phyloP scores from a whole-genome alignment of 2,113 vertebrate genomes.

The Microtus oregoni region DNA sequence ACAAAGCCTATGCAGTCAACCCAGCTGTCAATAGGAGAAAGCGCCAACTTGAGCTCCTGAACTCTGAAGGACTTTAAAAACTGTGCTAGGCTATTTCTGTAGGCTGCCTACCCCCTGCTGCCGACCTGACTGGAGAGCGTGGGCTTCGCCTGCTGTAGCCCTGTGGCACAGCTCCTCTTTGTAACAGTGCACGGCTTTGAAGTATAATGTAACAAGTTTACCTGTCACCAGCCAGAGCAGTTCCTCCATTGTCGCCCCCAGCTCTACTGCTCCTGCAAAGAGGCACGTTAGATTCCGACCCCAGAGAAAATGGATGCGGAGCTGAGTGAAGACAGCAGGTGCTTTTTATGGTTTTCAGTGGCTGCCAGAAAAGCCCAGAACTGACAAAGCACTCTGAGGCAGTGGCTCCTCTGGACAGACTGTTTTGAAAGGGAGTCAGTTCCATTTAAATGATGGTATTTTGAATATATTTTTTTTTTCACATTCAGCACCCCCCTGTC shows the following conservation, averaged over 20 bases:
- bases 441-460: slow-evolving; percentile 73
- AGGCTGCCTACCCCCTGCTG: neutral
- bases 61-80: slow-evolving; percentile 62
- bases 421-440: slow-evolving; percentile 82
- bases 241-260: slow-evolving; percentile 57
- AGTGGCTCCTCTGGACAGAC: slow-evolving; percentile 60
- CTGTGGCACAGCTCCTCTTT: slow-evolving; percentile 75
- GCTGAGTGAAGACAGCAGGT: slow-evolving; percentile 67
- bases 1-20: neutral
- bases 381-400: slow-evolving; percentile 79
- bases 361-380: slow-evolving; percentile 70
- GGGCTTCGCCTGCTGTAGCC: slow-evolving; percentile 49
- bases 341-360: slow-evolving; percentile 80
- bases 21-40: neutral
- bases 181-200: slow-evolving; percentile 57
- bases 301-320: slow-evolving; percentile 77
- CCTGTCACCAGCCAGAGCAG: slow-evolving; percentile 64
- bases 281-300: slow-evolving; percentile 66
- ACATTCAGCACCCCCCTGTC: neutral
- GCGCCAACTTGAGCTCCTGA: slow-evolving; percentile 61
- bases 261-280: slow-evolving; percentile 68
- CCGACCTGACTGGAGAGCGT: slow-evolving; percentile 45
- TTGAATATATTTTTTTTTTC: slow-evolving; percentile 72
- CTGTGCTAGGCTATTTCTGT: slow-evolving; percentile 40
- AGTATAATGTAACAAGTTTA: slow-evolving; percentile 71